Percentiles rank a stretch among this genome's conserved stretches.
phyloP scores from a whole-genome alignment of 37 sponge, comb jelly and placozoan species.

The Petrosia ficiformis region DNA sequence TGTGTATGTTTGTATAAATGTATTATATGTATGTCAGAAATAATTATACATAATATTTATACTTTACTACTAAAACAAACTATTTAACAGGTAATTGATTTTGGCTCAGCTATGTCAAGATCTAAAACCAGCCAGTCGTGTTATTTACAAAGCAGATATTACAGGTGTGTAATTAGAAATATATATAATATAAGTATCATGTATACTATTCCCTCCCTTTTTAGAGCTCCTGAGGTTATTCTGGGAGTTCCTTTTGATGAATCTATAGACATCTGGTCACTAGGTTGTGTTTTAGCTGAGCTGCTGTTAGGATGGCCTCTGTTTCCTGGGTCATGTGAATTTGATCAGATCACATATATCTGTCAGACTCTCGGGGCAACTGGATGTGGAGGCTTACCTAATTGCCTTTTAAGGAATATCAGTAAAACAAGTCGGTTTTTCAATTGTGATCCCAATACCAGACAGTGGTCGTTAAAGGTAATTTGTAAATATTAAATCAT shows the following conservation, averaged over 20 bases:
- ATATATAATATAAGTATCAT: neutral
- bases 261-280: conserved; percentile 94
- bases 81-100: conserved; percentile 7
- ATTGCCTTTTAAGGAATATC: conserved; percentile 36
- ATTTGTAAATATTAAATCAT: too few species aligned
- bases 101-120: conserved; percentile 79
- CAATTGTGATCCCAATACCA: neutral
- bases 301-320: conserved; percentile 94
- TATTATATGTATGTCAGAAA: too few species aligned
- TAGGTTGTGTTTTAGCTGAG: conserved; percentile 95
- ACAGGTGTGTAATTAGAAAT: conserved; percentile 51
- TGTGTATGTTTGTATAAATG: too few species aligned
- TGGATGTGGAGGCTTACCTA: too few species aligned
- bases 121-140: conserved; percentile 50
- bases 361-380: conserved; percentile 54
- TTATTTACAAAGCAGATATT: conserved; percentile 95
- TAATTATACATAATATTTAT: too few species aligned
- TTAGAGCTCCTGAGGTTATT: conserved; percentile 93
- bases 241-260: conserved; percentile 79
- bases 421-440: conserved; percentile 64
- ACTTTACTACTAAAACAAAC: neutral
- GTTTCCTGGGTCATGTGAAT: conserved; percentile 87
- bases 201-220: neutral
- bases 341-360: conserved; percentile 84
- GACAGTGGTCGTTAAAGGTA: neutral